Base-by-base conservation (phyloP, 2,888 invertebrate genomes). In the Lochmaea capreae region DNA sequence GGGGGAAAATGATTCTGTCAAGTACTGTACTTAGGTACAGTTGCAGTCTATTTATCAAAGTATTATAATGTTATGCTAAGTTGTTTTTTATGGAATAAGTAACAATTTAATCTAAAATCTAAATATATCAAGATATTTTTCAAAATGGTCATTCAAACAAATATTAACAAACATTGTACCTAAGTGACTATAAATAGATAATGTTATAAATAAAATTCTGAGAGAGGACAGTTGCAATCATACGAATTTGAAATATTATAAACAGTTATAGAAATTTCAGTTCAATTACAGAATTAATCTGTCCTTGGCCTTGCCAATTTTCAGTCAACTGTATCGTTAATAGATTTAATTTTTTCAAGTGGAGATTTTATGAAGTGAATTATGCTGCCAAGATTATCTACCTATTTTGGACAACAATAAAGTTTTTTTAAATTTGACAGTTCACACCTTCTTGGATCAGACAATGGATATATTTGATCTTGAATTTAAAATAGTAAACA, bases 201-300 rank as follows among this genome's bases (percentile, higher is more conserved):
- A 46, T 46, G 11, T 12, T 4, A 46, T 14, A 46, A 46, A 46
- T 49, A 49, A 49, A 49, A 49, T n/a, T 18, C 18, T 18, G 18
- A 49, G 49, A 49, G 14, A 49, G 14, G 14, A 49, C 33, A 49
- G 49, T 49, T 54, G 9, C 2, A 54, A 10, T n/a, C n/a, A n/a
- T n/a, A n/a, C n/a, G n/a, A n/a, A n/a, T n/a, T 54, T 54, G 10
- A n/a, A n/a, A 49, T n/a, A 16, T 54, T 54, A 72, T 58, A 22
- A 49, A 33, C 12, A 33, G 33, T 39, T n/a, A 6, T 22, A 42
- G 11, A 43, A 10, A 54, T 54, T 18, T 18, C 10, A 54, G 54
- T 54, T 54, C 49, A 22, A 65, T 22, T 63, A 49, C n/a, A 33
- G 46, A 43, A 54, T 54, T 3, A 54, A 54, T n/a, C 12, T 18